Evolutionary conservation across 2,888 invertebrate species (phyloP), one percentile per base, ranked within the genome.

Genomic region (Apomyelois bistriatella): DNA sequence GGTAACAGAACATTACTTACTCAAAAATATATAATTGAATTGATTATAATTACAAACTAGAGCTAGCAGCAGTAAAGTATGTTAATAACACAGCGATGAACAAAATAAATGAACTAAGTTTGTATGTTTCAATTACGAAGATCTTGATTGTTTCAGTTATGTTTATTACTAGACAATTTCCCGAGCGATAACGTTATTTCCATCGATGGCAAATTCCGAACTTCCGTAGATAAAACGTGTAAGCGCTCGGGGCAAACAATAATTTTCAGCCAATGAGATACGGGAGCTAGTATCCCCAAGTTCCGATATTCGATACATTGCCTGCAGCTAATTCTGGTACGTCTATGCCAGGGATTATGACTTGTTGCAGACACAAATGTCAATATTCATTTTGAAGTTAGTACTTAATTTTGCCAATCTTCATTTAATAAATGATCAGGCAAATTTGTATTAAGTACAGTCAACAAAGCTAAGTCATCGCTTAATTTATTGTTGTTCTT

Each of bases 251-350:
- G 28, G 38, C 30, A 10, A 40, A 40, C 49, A 16, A 58, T 60
- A 60, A 58, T 60, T 58, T 56, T 58, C 58, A 55, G 55, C 46
- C 56, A 57, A 58, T 60, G 55, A 50, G 56, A 56, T 50, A 52
- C 49, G 53, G 55, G n/a, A 22, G 22, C 22, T 28, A 46, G 30
- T 57, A 54, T 57, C 53, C 53, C 10, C 43, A 40, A 53, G 55
- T 53, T 46, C 35, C 56, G 54, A 53, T 55, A 54, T 55, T 52
- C 48, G 57, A 54, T 57, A 58, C 57, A 48, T 53, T 16, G 52
- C 53, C 57, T 48, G 42, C 1, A 12, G 46, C 32, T 13, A 42
- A 43, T 28, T 12, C 43, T 10, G 9, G 13, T 22, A 28, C 13
- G 13, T 30, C 43, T 13, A 46, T 46, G 46, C 30, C 30, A 4